These are phyloP conservation scores for Adoxophyes honmai DNA, from an alignment of 1,140 invertebrate species.

Conservation along the genomic window DNA sequence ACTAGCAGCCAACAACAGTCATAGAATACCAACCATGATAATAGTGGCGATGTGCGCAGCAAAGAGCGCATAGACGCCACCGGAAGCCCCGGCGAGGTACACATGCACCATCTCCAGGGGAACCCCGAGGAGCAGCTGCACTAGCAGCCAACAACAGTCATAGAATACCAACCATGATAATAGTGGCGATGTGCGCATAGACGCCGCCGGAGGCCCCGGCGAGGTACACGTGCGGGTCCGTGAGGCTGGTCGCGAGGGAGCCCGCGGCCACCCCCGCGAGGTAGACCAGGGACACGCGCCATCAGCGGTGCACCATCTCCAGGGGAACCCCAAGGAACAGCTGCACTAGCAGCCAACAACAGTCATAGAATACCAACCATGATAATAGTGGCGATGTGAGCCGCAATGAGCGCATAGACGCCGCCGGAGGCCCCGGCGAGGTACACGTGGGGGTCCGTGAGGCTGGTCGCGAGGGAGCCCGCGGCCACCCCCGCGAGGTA, in stretches of 20 bases:
- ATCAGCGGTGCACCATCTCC: too few species aligned
- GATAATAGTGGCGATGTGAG: constrained; percentile 96
- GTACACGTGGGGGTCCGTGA: constrained; percentile 91
- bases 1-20: too few species aligned
- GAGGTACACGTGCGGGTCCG: too few species aligned
- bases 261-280: too few species aligned
- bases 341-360: too few species aligned
- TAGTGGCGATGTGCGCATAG: constrained; percentile 95
- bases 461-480: constrained; percentile 92
- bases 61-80: constrained; percentile 96
- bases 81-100: constrained; percentile 95
- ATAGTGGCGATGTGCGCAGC: constrained; percentile 96
- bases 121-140: constrained; percentile 94
- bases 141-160: too few species aligned
- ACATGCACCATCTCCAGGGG: constrained; percentile 97
- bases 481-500: constrained; percentile 90
- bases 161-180: too few species aligned
- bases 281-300: constrained; percentile 89
- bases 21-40: too few species aligned
- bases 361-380: constrained; percentile 83
- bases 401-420: constrained; percentile 96
- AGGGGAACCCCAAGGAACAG: too few species aligned
- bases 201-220: constrained; percentile 94
- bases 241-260: too few species aligned
- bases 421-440: constrained; percentile 97